Conservation (phyloP, 1,140 invertebrate species). For the Eumaeus atala region DNA sequence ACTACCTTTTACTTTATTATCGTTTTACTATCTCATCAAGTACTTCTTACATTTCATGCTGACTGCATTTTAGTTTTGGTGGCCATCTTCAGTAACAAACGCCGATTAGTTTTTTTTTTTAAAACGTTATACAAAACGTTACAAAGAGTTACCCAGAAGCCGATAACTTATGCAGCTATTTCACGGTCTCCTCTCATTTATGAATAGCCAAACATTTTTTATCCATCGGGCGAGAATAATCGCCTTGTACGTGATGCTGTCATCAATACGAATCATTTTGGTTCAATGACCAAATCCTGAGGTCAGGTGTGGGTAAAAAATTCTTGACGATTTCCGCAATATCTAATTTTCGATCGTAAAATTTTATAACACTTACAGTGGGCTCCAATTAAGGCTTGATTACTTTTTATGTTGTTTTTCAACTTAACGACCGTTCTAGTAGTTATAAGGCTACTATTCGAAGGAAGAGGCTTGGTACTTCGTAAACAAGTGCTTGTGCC, state of each 20-base stretch:
- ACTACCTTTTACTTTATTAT: too few species aligned
- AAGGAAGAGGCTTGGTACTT: too few species aligned
- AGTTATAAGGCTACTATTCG: too few species aligned
- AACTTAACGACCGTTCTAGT: neutral
- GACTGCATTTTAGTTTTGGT: too few species aligned
- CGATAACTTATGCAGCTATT: constrained; percentile 14
- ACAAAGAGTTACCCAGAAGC: constrained; percentile 14
- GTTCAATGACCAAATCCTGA: constrained; percentile 48
- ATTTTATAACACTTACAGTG: constrained; percentile 37
- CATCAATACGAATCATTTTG: constrained; percentile 27
- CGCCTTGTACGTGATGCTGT: constrained; percentile 38
- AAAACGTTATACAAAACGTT: constrained; percentile 1
- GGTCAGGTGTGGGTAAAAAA: constrained; percentile 49
- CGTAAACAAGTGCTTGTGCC: too few species aligned
- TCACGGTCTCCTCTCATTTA: constrained; percentile 10
- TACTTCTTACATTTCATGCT: too few species aligned
- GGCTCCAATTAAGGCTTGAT: constrained; percentile 12
- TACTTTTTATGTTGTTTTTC: constrained; percentile 1
- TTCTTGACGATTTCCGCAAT: constrained; percentile 41
- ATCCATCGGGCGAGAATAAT: constrained; percentile 24
- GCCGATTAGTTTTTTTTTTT: too few species aligned
- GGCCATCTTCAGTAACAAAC: too few species aligned
- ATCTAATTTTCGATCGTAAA: constrained; percentile 53
- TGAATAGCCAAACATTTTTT: constrained; percentile 17
- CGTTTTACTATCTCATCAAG: too few species aligned